These are phyloP conservation scores for Gonatopus flavifemur DNA, from an alignment of 1,140 invertebrate genomes.

Conservation along the genomic window DNA sequence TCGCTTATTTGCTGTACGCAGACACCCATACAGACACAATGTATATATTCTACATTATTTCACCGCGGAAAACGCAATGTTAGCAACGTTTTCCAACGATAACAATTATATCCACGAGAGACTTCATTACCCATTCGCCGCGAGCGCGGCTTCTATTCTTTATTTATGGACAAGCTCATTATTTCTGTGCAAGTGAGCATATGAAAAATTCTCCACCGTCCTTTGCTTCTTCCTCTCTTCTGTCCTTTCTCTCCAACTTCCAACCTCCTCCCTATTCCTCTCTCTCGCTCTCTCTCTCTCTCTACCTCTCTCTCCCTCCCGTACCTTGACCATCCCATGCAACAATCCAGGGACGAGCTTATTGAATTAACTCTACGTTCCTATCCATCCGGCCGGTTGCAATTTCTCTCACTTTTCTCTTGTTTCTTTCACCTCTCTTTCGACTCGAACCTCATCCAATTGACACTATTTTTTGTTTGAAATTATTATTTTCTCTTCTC, in stretches of 20 bases:
- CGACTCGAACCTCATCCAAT: too few relatives aligned
- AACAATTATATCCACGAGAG: conserved; percentile 54
- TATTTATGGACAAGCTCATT: conserved; percentile 59
- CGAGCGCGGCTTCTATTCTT: conserved; percentile 49
- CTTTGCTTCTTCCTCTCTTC: conserved; percentile 3
- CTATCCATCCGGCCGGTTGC: conserved; percentile 8
- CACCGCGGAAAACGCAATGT: conserved; percentile 33
- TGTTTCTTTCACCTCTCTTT: conserved; percentile 7
- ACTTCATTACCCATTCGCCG: conserved; percentile 54
- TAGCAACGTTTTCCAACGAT: conserved; percentile 42
- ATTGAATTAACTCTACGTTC: conserved; percentile 41
- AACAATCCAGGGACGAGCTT: conserved; percentile 30
- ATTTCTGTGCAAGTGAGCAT: conserved; percentile 59
- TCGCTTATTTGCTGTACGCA: conserved; percentile 26
- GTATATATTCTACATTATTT: conserved; percentile 13
- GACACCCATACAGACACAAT: too few relatives aligned
- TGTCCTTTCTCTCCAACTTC: conserved; percentile 9
- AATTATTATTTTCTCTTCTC: too few relatives aligned
- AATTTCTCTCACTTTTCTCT: conserved; percentile 10
- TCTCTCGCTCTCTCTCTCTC: conserved; percentile 20
- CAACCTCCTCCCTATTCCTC: conserved; percentile 4
- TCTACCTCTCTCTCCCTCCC: conserved; percentile 13
- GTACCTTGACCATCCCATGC: conserved; percentile 9
- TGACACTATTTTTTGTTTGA: too few relatives aligned
- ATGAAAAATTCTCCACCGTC: conserved; percentile 51